Percentiles rank a stretch among this genome's conserved stretches.
Evolutionary conservation across 2,888 invertebrate genomes (phyloP).

Genomic region (Spodoptera littoralis): DNA sequence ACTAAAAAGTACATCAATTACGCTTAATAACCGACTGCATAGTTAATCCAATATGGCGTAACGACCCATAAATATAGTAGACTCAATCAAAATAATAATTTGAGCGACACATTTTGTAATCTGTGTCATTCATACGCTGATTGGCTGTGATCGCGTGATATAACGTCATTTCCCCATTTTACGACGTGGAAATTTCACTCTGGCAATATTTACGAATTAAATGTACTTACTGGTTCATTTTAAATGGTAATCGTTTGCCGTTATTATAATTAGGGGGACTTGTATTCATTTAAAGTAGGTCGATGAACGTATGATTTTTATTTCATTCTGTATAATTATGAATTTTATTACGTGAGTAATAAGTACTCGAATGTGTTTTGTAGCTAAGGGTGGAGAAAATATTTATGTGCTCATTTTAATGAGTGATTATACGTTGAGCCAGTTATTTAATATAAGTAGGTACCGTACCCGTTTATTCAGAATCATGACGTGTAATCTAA

Average conservation of each 20-base stretch:
- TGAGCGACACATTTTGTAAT: conserved; percentile 24
- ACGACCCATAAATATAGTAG: neutral
- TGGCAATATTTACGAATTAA: conserved; percentile 37
- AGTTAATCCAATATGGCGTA: neutral
- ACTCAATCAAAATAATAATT: conserved; percentile 38
- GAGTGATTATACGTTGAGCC: too few species aligned
- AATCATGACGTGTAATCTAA: too few species aligned
- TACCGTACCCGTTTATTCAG: too few species aligned
- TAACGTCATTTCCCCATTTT: conserved; percentile 25
- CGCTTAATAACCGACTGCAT: too few species aligned
- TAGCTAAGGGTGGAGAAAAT: neutral
- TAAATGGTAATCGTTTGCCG: conserved; percentile 43
- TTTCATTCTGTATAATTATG: conserved; percentile 9
- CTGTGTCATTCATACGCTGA: conserved; percentile 29
- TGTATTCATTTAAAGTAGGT: conserved; percentile 30
- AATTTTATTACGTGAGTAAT: conserved; percentile 4
- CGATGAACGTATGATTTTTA: conserved; percentile 19
- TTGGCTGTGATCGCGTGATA: conserved; percentile 41
- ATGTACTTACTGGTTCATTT: conserved; percentile 36
- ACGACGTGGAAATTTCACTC: conserved; percentile 33
- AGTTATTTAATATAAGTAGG: too few species aligned
- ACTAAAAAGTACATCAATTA: too few species aligned
- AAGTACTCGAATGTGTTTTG: neutral
- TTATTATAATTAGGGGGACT: conserved; percentile 45
- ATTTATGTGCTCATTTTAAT: neutral